Evolutionary conservation across 2,113 vertebrate genomes (phyloP), one percentile per base, ranked within the genome.

Genomic region (Salvator merianae): DNA sequence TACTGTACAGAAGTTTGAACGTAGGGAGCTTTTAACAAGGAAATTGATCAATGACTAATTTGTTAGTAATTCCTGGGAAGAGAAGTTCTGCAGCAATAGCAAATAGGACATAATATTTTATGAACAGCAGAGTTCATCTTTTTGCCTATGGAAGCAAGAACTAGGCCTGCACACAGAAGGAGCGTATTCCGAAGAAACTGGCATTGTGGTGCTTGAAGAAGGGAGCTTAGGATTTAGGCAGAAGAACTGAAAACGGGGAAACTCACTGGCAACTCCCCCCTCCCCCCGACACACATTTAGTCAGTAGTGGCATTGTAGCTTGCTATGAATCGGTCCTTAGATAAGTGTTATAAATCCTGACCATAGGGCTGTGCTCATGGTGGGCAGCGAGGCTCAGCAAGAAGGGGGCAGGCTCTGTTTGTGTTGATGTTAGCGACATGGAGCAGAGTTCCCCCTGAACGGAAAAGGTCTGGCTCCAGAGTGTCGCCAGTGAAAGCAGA

Each of bases 391-490:
- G 83, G 91, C 91, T 63, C 73, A 77, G 93, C 88, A 89, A 91
- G 88, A 89, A 86, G 43, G 88, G 86, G 91, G 90, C 86, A 53
- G 88, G 66, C 83, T 66, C 81, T 90, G 95, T 89, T 93, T 93
- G 94, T 93, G 94, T 90, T 93, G 95, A 93, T 91, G 86, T 91
- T 88, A 92, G 93, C 89, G 93, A 89, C 94, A 91, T 92, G 87
- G 74, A 89, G 82, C 91, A n/a, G 87, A 86, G 90, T 84, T 90
- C 88, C 88, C 89, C 86, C 75, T 87, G 75, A 88, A 69, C 86
- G 94, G 96, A 93, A 90, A 93, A 86, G 94, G 91, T 88, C 91
- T 55, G 96, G 96, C 96, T 96, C 95, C 95, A 92, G 87, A 70
- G 86, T 93, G 95, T 92, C 95, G 93, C 94, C 94, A 92, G 93